phyloP scores from a whole-genome alignment of 2,888 invertebrate species.

The Synergus itoensis region DNA sequence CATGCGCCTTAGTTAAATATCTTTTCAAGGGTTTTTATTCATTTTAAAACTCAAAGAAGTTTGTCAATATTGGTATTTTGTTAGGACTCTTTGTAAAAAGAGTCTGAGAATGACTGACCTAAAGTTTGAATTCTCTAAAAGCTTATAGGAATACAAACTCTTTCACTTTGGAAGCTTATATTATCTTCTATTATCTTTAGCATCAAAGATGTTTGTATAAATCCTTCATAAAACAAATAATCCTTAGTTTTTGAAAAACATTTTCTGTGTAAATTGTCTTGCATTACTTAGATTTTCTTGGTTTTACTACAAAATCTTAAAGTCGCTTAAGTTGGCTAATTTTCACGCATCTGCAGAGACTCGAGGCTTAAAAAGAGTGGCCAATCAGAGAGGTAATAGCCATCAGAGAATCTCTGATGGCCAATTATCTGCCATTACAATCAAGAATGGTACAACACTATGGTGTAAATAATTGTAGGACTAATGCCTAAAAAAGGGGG shows the following conservation, averaged over 20 bases:
- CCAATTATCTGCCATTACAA: conserved; percentile 37
- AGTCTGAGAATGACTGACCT: background rate
- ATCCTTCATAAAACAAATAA: background rate
- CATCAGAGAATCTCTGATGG: conserved; percentile 12
- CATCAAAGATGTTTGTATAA: background rate
- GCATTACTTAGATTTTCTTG: background rate
- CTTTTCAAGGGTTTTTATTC: background rate
- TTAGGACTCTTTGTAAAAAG: background rate
- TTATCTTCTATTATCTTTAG: background rate
- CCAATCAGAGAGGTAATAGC: conserved; percentile 22
- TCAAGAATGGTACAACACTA: conserved; percentile 26
- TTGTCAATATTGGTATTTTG: conserved; percentile 17
- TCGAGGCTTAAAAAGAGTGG: conserved; percentile 1
- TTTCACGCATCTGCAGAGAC: background rate
- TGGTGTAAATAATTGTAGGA: conserved; percentile 21
- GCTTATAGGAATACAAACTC: background rate
- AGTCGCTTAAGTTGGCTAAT: background rate
- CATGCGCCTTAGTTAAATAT: background rate
- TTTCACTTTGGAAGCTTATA: background rate
- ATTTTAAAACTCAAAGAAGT: background rate
- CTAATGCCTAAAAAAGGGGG: conserved; percentile 6
- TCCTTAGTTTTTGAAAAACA: background rate
- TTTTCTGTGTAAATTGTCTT: background rate
- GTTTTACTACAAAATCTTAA: background rate
- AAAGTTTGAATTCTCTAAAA: background rate